Evolutionary conservation across 2,113 vertebrate species (phyloP), one percentile per base, ranked within the genome.

Genomic region (Bagarius yarrelli): DNA sequence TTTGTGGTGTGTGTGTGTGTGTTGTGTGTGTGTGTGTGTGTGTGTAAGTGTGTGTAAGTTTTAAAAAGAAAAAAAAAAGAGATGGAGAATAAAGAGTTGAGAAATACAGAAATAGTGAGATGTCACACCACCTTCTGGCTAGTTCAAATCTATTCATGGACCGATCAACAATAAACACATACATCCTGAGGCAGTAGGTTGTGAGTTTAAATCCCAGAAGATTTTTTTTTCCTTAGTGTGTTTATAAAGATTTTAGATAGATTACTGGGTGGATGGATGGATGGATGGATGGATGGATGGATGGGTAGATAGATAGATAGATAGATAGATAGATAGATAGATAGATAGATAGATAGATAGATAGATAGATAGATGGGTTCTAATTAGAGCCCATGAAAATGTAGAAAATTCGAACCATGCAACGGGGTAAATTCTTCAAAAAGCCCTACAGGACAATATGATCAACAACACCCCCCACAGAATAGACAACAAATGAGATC

Each of bases 1-100:
- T 64, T 34, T 67, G 12, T 12, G 47, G 53, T 44, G 53, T 76
- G 47, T 74, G 40, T 74, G 32, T 56, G 61, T 81, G 23, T 74
- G 18, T 53, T n/a, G 61, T 80, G 64, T n/a, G 13, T 72, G n/a
- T 30, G 36, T 64, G 67, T 73, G 60, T 34, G 27, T 70, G 18
- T 66, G 25, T 73, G 59, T 19, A 14, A 12, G 47, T 50, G 47
- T n/a, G 44, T 47, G 9, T 11, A 47, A 6, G 44, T 47, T 55
- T 36, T 36, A 13, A 47, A 61, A 25, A 64, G 53, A 78, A 52
- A 67, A 21, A n/a, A n/a, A 9, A 47, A 15, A 53, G 32, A 32
- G 71, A 27, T 30, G 34, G 13, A 40, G 78, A 32, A 18, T 18
- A 23, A 50, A 50, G n/a, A 15, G 8, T 15, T 5, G 23, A 12